Evolutionary conservation across 2,797 vertebrate genomes (phyloP), one percentile per base, ranked within the genome.

Genomic region (Anguilla anguilla): DNA sequence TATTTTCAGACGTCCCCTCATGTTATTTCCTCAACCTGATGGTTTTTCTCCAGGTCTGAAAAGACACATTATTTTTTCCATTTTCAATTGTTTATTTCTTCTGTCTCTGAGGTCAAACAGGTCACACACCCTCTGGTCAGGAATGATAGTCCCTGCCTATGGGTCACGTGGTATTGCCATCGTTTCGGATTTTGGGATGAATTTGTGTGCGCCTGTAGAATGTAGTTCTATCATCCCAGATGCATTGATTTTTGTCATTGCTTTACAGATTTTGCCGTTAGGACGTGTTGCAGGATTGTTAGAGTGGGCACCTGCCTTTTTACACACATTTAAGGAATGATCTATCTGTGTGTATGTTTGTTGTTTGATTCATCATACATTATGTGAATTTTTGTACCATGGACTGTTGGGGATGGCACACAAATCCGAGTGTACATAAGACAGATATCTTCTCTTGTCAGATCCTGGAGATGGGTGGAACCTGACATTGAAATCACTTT

Each of bases 81-180:
- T 67, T 67, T 67, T n/a, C n/a, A 67, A 67, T 25, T 67, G 64
- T 67, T 67, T 67, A 67, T 67, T 67, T 28, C 64, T 67, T 67
- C 64, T n/a, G 25, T 10, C 25, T 67, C 64, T n/a, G 64, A 57
- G 55, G 64, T 67, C 64, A 9, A 67, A 67, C 25, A 67, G 64
- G 64, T 67, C 64, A 67, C 64, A 25, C 64, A 67, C 64, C 64
- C 64, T 25, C 5, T 67, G 64, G 64, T 1, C 15, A 6, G 25
- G 6, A 25, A n/a, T 67, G 25, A 67, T 28, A 6, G n/a, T 4
- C 64, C 64, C 19, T 67, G 15, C 25, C 64, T 28, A 10, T 25
- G n/a, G 64, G 64, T 67, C 7, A 67, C n/a, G n/a, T 67, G 19
- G 64, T 28, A 28, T 67, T 67, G 25, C 25, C n/a, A n/a, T 31